Percentiles rank a stretch among this genome's conserved stretches.
Evolutionary conservation across 1,140 invertebrate genomes (phyloP).

Genomic region (Macrobrachium rosenbergii): DNA sequence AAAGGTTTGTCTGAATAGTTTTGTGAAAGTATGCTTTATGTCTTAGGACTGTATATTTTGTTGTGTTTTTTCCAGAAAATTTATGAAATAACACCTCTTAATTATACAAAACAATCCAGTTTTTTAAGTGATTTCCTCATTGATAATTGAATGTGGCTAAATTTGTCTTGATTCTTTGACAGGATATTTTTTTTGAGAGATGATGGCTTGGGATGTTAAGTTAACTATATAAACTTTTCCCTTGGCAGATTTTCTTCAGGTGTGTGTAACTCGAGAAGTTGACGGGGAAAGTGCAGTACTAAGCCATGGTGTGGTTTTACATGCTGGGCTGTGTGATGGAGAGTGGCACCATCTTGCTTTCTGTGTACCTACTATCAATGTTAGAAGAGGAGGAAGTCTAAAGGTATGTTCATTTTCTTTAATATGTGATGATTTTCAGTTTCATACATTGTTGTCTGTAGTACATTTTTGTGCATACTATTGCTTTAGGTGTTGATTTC

Average conservation of each 20-base stretch:
- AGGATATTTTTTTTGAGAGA: no score
- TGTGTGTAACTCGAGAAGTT: conserved; percentile 52
- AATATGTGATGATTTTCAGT: no score
- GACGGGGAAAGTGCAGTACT: conserved; percentile 39
- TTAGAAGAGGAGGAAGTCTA: conserved; percentile 41
- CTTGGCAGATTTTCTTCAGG: conserved; percentile 29
- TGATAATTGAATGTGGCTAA: background rate
- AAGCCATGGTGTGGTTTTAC: conserved; percentile 38
- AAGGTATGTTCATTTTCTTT: conserved; percentile 10
- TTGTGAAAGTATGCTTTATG: background rate
- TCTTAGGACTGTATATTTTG: background rate
- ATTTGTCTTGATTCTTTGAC: background rate
- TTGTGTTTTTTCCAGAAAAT: background rate
- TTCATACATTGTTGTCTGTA: no score
- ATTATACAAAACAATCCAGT: background rate
- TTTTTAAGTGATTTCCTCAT: background rate
- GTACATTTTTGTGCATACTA: no score
- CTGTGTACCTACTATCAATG: conserved; percentile 52
- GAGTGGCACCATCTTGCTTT: conserved; percentile 49
- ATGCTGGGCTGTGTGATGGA: conserved; percentile 45
- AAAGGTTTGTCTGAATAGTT: conserved; percentile 27
- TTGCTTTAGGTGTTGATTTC: no score
- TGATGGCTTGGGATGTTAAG: no score
- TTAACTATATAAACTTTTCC: background rate
- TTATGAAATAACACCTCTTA: background rate